Evolutionary conservation across 2,888 invertebrate genomes (phyloP).

Genomic region (Nebria brevicollis): DNA sequence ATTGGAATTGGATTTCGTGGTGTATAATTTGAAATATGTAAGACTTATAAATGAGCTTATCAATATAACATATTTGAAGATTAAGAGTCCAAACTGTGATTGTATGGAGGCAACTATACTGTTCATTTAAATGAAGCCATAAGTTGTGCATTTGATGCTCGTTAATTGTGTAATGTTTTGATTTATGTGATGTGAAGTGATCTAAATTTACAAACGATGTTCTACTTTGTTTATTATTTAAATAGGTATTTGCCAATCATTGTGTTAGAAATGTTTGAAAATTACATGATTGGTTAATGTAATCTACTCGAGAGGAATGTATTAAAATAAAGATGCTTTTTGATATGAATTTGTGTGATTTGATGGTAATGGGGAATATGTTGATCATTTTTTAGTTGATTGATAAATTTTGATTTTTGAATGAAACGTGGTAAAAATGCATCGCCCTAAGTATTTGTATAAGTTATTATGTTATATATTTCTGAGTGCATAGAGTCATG

Average conservation of each 20-base stretch:
- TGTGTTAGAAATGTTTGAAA: background rate
- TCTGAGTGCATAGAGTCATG: background rate
- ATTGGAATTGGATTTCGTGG: no score
- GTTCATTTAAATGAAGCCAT: background rate
- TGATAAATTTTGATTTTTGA: background rate
- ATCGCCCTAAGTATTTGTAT: background rate
- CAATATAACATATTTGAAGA: no score
- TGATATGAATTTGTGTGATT: no score
- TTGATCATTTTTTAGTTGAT: no score
- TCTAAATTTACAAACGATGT: background rate
- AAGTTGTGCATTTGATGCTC: background rate
- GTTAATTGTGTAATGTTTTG: background rate
- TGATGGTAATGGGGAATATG: no score
- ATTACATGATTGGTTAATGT: background rate
- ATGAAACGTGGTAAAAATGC: background rate
- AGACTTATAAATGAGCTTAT: no score
- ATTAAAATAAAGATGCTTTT: no score
- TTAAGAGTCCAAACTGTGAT: no score
- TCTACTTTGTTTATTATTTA: background rate
- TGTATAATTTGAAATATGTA: no score
- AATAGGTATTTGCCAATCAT: background rate
- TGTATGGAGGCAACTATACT: background rate
- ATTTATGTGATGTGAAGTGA: background rate
- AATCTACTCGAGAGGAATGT: background rate
- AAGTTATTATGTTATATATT: background rate